Conservation (phyloP, 2,888 invertebrate species). For the Xanthorhoe designata region DNA sequence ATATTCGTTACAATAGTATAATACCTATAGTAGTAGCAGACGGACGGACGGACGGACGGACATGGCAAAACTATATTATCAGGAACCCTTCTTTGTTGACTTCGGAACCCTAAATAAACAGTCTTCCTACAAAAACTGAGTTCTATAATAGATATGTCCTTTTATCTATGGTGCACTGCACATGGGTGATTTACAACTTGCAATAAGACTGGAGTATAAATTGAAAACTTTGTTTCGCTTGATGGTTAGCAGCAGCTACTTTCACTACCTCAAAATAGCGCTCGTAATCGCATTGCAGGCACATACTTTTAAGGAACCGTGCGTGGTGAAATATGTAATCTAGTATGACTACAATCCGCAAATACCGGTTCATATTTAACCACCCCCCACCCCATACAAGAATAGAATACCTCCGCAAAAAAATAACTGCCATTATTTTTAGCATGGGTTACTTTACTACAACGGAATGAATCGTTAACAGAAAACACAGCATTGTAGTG, state of each 20-base stretch:
- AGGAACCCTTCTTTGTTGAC: too few relatives aligned
- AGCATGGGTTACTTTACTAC: neutral
- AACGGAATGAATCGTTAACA: constrained; percentile 5
- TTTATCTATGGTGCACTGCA: too few relatives aligned
- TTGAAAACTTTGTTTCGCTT: neutral
- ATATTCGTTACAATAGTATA: too few relatives aligned
- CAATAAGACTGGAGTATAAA: neutral
- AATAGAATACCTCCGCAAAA: constrained; percentile 41
- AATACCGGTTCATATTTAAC: constrained; percentile 61
- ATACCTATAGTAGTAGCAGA: too few relatives aligned
- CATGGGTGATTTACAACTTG: neutral
- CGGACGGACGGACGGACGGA: too few relatives aligned
- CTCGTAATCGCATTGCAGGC: neutral
- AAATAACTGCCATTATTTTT: constrained; percentile 26
- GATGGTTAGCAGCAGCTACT: neutral
- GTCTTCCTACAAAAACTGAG: too few relatives aligned
- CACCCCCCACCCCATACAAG: constrained; percentile 31
- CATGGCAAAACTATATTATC: too few relatives aligned
- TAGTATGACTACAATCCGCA: constrained; percentile 67
- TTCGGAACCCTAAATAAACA: too few relatives aligned
- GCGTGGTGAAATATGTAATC: constrained; percentile 44
- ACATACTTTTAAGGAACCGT: constrained; percentile 13
- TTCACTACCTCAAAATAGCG: neutral
- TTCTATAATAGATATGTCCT: too few relatives aligned
- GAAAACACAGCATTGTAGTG: neutral